Base-by-base conservation (phyloP, 2,888 invertebrate species). In the Leptarthrus brevirostris region DNA sequence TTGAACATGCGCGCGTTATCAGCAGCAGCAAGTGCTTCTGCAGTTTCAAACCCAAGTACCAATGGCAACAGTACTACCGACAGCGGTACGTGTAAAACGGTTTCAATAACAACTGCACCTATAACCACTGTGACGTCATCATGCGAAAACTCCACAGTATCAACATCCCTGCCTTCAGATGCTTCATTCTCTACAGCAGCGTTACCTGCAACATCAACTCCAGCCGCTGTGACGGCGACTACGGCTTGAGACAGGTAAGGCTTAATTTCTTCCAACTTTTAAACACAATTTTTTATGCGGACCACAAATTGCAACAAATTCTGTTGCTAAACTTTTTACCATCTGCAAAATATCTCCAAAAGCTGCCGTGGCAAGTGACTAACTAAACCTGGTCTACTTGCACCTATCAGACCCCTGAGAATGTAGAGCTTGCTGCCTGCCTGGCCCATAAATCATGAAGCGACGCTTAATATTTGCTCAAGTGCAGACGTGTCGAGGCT, bases 1-100 rank as follows among this genome's bases (percentile, higher is more conserved):
- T 80, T 85, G 20, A 84, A 84, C 73, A 82, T 84, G 76, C 80
- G 82, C 8, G 82, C 82, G 2, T 80, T 64, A 12, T 64, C 81
- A 10, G 81, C 80, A 2, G 84, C 84, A 3, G 79, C 78, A 1
- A 77, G 77, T 44, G 75, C 74, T 36, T 81, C 81, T 10, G 52
- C 30, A 14, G 30, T 30, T 12, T 16, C 52, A 1, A n/a, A 4
- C 8, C 18, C 69, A 4, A n/a, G 4, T 20, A n/a, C 30, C 18
- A 22, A n/a, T n/a, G 5, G 2, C n/a, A 34, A 14, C 4, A 44
- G 22, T 10, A 30, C 14, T 8, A 12, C 18, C 6, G 14, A n/a
- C 58, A 12, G 30, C 14, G 20, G 30, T 6, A 6, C 30, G 47
- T 1, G 4, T 16, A 26, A 14, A 58, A 30, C 30, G 26, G n/a